Conservation (phyloP, 1,140 invertebrate species). For the Hetaerina americana region DNA sequence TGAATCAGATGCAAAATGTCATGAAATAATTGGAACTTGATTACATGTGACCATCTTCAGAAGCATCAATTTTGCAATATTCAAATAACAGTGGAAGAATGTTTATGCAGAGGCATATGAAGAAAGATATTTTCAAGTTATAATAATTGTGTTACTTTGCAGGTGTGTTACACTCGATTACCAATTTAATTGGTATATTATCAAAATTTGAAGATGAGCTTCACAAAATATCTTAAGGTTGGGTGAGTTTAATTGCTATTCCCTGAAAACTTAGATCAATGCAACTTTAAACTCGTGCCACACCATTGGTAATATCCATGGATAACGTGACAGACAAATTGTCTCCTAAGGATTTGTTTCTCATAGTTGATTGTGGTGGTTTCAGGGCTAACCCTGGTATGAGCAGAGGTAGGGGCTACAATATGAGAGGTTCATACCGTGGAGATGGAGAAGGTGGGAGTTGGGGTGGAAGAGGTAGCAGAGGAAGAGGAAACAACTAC, state of each 20-base stretch:
- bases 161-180: neutral
- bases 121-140: neutral
- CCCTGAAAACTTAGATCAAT: neutral
- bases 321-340: neutral
- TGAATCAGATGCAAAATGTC: too few species aligned
- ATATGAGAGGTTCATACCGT: constrained; percentile 24
- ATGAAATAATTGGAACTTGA: too few species aligned
- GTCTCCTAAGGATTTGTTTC: neutral
- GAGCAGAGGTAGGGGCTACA: constrained; percentile 27
- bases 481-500: constrained; percentile 9
- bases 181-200: neutral
- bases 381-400: neutral
- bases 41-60: too few species aligned
- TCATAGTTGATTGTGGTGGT: neutral
- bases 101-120: neutral
- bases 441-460: constrained; percentile 24
- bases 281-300: too few species aligned
- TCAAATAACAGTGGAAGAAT: too few species aligned
- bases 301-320: neutral
- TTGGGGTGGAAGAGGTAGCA: constrained; percentile 22
- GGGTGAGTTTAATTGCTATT: constrained; percentile 1
- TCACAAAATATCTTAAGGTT: neutral
- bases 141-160: neutral
- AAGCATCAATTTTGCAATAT: too few species aligned
- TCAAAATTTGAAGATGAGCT: constrained; percentile 1